Evolutionary conservation across 2,888 invertebrate genomes (phyloP).

Genomic region (Spilosoma lubricipeda): DNA sequence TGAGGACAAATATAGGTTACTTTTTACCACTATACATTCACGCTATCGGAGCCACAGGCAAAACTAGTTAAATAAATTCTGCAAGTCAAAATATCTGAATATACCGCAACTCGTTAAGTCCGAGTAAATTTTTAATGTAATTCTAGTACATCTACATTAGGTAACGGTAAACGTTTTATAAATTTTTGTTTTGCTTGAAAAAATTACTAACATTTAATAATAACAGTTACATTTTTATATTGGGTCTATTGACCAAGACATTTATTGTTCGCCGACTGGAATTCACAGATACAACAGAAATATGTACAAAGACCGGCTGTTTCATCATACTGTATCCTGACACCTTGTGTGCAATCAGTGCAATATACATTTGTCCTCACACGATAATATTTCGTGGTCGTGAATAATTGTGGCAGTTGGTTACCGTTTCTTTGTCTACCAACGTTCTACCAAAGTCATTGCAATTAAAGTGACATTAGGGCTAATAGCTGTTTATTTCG

Average conservation of each 20-base stretch:
- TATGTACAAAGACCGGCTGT: background rate
- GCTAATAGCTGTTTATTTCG: constrained; percentile 46
- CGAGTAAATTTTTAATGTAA: background rate
- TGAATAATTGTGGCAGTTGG: constrained; percentile 42
- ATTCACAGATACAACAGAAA: background rate
- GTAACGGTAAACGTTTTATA: background rate
- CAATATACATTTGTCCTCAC: constrained; percentile 23
- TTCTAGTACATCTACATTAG: background rate
- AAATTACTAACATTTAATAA: background rate
- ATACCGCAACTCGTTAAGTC: background rate
- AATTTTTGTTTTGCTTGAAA: background rate
- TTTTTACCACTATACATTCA: no score
- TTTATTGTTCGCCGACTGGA: background rate
- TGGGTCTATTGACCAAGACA: background rate
- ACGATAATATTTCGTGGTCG: constrained; percentile 14
- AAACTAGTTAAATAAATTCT: background rate
- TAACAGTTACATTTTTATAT: background rate
- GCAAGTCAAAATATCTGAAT: background rate
- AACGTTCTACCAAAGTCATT: constrained; percentile 35
- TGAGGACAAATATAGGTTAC: no score
- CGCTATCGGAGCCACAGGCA: no score
- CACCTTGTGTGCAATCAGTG: constrained; percentile 16
- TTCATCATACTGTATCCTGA: constrained; percentile 2
- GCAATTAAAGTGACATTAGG: constrained; percentile 48
- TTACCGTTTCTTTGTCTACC: constrained; percentile 31